A percentile compares a stretch with the other conserved stretches of the same genome.
phyloP scores from a whole-genome alignment of 2,888 invertebrate species.

The Brachynemurus nebulosus region DNA sequence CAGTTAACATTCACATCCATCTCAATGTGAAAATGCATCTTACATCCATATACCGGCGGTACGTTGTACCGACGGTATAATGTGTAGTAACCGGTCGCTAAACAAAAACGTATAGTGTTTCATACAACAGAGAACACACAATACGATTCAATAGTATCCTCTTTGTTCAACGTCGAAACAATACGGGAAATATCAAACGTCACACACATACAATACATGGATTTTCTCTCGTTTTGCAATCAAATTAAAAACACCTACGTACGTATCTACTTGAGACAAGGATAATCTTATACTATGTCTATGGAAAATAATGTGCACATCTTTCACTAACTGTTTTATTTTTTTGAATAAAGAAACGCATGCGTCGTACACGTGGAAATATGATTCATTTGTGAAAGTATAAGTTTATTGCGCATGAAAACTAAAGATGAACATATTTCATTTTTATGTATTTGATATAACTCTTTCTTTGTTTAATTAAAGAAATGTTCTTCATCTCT shows the following conservation, averaged over 20 bases:
- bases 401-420: background rate
- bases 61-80: no score
- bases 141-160: background rate
- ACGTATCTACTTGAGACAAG: background rate
- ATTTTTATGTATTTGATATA: background rate
- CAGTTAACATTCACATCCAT: conserved; percentile 2
- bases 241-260: background rate
- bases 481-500: no score
- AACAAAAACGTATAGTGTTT: background rate
- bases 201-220: no score
- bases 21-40: conserved; percentile 1
- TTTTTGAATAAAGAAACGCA: conserved; percentile 2
- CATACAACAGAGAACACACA: background rate
- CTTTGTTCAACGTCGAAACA: background rate
- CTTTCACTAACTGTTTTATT: background rate
- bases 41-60: no score
- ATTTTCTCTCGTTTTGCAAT: background rate
- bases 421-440: background rate
- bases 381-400: background rate
- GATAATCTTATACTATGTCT: background rate
- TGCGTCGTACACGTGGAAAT: background rate
- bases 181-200: no score
- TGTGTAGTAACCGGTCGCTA: no score
- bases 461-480: background rate
- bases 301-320: background rate